These are phyloP conservation scores for Ormyrus nitidulus DNA, from an alignment of 2,888 invertebrate species.

Conservation along the genomic window DNA sequence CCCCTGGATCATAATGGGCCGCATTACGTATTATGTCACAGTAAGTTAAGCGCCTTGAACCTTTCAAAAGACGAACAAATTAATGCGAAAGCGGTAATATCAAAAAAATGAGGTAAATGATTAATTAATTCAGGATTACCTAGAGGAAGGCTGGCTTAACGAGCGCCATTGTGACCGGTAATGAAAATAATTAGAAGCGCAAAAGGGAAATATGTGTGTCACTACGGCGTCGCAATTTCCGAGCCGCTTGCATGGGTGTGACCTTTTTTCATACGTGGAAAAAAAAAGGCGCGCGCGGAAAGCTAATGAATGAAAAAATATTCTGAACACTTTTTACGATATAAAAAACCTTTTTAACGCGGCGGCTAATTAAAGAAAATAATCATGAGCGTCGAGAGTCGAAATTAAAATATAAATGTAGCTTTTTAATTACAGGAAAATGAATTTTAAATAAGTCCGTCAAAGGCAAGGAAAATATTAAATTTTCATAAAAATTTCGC, in stretches of 20 bases:
- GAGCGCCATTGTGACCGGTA: slow-evolving; percentile 50
- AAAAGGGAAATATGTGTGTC: slow-evolving; percentile 42
- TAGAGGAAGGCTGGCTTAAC: slow-evolving; percentile 32
- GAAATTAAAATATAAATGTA: too few species aligned
- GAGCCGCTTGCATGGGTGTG: slow-evolving; percentile 5
- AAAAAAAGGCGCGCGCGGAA: neutral
- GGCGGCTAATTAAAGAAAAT: too few species aligned
- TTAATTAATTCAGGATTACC: slow-evolving; percentile 49
- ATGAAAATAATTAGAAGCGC: slow-evolving; percentile 49
- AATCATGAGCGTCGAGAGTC: too few species aligned
- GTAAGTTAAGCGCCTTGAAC: neutral
- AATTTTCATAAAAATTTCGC: too few species aligned
- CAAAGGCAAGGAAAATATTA: too few species aligned
- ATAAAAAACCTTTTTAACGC: too few species aligned
- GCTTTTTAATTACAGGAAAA: neutral
- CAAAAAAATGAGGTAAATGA: slow-evolving; percentile 33
- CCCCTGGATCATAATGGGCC: neutral
- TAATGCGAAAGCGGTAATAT: neutral
- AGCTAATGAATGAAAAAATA: slow-evolving; percentile 8
- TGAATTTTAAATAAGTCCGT: neutral
- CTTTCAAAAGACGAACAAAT: neutral
- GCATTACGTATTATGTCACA: slow-evolving; percentile 12
- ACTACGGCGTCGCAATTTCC: slow-evolving; percentile 14
- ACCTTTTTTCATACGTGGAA: slow-evolving; percentile 26
- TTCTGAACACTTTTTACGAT: neutral